Evolutionary conservation across 2,113 vertebrate species (phyloP).

Genomic region (human): DNA sequence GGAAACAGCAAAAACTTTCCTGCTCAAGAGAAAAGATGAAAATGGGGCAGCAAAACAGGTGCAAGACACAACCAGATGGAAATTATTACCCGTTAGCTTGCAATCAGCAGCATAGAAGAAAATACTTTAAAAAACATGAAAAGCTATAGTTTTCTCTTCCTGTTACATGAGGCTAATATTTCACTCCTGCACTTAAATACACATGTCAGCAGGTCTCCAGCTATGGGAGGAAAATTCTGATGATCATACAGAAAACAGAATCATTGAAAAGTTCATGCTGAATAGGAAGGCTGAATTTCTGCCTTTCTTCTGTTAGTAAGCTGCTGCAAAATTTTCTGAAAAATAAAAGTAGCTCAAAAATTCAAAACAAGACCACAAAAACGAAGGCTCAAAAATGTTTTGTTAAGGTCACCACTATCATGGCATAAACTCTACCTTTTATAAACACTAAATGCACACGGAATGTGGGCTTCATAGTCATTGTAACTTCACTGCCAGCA

Average conservation of each 20-base stretch:
- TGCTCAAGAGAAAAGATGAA: not conserved
- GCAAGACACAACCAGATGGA: conserved; percentile 41
- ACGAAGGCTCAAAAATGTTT: not conserved
- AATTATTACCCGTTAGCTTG: conserved; percentile 54
- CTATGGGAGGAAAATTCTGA: conserved; percentile 47
- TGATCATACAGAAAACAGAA: conserved; percentile 48
- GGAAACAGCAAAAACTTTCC: not conserved
- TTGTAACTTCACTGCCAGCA: not conserved
- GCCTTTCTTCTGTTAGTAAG: not conserved
- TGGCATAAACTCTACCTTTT: not conserved
- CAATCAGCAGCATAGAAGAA: conserved; percentile 63
- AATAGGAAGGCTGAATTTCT: conserved; percentile 29
- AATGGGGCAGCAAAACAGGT: conserved; percentile 49
- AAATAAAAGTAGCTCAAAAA: conserved; percentile 11
- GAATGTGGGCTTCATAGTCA: not conserved
- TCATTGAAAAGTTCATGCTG: not conserved
- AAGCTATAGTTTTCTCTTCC: conserved; percentile 46
- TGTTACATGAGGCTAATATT: conserved; percentile 22
- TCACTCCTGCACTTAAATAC: conserved; percentile 27
- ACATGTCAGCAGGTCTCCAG: conserved; percentile 43
- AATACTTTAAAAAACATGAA: conserved; percentile 51
- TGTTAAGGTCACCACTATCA: not conserved
- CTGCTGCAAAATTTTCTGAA: not conserved
- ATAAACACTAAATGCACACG: not conserved
- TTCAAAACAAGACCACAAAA: not conserved